Evolutionary conservation across 2,888 invertebrate genomes (phyloP), one percentile per base, ranked within the genome.

Genomic region (Sabatieria punctata): DNA sequence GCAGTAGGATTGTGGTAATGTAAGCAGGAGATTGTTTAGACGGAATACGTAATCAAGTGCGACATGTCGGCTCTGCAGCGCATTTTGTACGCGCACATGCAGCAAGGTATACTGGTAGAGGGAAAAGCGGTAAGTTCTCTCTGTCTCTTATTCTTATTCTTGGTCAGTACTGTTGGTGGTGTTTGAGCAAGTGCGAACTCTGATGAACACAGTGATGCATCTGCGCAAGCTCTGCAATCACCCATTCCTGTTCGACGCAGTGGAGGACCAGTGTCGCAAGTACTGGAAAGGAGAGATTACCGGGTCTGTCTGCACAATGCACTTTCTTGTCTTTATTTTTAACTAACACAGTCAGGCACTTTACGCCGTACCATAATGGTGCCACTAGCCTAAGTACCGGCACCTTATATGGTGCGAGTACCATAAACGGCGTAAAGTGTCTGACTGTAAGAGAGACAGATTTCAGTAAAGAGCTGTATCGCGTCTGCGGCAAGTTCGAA

Each of bases 161-260:
- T n/a, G n/a, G n/a, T n/a, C n/a, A n/a, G 53, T 11, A 30, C 30
- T 15, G 15, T 30, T 30, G 15, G 30, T 30, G 54, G 8, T 26
- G 24, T 6, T 40, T 26, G 27, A 45, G 41, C 49, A 55, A 21
- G 42, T 40, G 4, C 24, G 46, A 2, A 85, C 93, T 1, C 73
- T 99, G 19, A 95, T 95, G 93, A 97, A 97, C 71, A 97, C 95
- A 0, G 93, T 97, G 60, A 93, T 99, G 58, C 97, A 99, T 69
- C 73, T 97, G 57, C 76, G 95, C 52, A 97, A 99, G 71, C 77
- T 99, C 40, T 97, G 95, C 73, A 97, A 99, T 72, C 97, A 99
- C 74, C 97, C 97, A 1, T 99, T 97, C 72, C 93, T 97, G 85
- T 97, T 97, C 74, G 85, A 84, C 66, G 85, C 85, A 63, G 89